Base-by-base conservation (phyloP, 2,113 vertebrate genomes). In the Puntigrus tetrazona region DNA sequence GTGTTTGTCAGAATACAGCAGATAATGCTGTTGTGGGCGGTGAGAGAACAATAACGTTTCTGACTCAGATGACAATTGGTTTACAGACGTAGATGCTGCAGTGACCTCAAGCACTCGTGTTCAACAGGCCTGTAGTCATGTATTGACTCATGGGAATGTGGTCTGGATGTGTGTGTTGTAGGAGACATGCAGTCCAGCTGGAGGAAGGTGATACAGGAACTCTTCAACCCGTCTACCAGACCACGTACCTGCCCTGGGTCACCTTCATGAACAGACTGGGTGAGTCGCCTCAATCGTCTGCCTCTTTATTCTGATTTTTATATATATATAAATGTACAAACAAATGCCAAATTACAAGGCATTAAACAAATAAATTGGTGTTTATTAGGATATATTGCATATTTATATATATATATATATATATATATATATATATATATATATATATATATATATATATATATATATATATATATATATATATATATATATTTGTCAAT, bases 121-220 rank as follows among this genome's bases (percentile, higher is more conserved):
- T 2, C 9, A 69, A 10, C 10, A 38, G 31, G 34, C 31, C 34
- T 38, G 5, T 22, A 38, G 29, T 18, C 63, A 55, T n/a, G 52
- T 3, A 9, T 55, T 55, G 7, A 55, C 52, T 55, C 52, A 2
- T 9, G 52, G 52, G 14, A 65, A 3, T 31, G 3, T 79, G 8
- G 8, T 50, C 6, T 36, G 57, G 41, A n/a, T 86, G 14, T 76
- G 6, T 86, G 14, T 92, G 76, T 29, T 29, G 11, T 84, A 99
- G 97, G 88, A 96, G 94, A 85, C 95, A 95, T 82, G 88, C 93
- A 50, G 91, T 92, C 72, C 97, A 97, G 88, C 80, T 99, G 83
- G 97, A 99, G 88, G 97, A 99, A 87, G 98, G 98, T 0, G 96
- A 98, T 16, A 84, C 85, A 0, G 98, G 98, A 18, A 92, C 92